Base-by-base conservation (phyloP, 2,888 invertebrate genomes). In the Trichogramma evanescens region DNA sequence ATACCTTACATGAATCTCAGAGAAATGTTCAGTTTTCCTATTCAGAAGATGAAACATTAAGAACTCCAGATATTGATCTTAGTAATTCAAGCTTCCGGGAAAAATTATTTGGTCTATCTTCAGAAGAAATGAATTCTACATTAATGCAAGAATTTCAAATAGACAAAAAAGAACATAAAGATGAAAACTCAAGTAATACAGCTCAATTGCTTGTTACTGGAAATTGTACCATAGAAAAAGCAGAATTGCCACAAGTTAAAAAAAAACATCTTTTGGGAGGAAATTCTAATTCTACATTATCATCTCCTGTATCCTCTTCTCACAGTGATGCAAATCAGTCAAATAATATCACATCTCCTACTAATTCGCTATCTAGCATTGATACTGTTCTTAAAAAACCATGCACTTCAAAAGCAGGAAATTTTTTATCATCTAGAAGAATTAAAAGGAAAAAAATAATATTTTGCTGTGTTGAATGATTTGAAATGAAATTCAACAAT, bases 61-160 rank as follows among this genome's bases (percentile, higher is more conserved):
- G 61, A 9, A 66, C 65, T n/a, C 61, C 68, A 9, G 63, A 61
- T 26, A 63, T 63, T 51, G 61, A 70, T 61, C 62, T 58, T 45
- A 66, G 61, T 50, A 44, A 54, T 6, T 61, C 65, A 10, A 63
- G 66, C 48, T 69, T 67, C 53, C 60, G 67, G 9, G 9, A 46
- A 10, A 53, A 49, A 59, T 50, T 67, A 9, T 51, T 61, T 5
- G 55, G 64, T 54, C 44, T 66, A 43, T 63, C 65, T 4, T 63
- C 67, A 41, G 68, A 68, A 46, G 57, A 58, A 53, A 52, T 62
- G 1, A 10, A 51, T 10, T 39, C 54, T 5, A 10, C 26, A 10
- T 26, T 26, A 26, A 26, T 26, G 26, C 26, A 26, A 26, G 26
- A 26, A 26, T 26, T 26, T 26, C 26, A 26, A 26, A 26, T 26